phyloP scores from a whole-genome alignment of 1,140 invertebrate genomes.

The Pentalonia nigronervosa region DNA sequence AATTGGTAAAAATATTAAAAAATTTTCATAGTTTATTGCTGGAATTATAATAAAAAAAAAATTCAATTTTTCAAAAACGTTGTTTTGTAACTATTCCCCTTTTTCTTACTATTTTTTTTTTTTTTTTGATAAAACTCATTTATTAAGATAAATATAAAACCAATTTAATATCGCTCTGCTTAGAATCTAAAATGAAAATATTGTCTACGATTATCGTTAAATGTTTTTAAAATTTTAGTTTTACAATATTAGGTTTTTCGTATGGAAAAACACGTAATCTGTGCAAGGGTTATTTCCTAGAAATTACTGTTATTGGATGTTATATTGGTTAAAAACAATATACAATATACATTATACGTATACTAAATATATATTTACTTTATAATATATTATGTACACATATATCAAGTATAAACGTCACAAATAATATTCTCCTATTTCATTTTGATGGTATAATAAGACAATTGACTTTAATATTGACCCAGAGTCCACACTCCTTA shows the following conservation, averaged over 20 bases:
- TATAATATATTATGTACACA: background rate
- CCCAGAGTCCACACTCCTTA: background rate
- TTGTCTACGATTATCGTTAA: background rate
- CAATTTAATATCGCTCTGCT: background rate
- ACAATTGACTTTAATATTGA: background rate
- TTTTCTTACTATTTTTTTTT: too few relatives aligned
- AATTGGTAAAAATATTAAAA: too few relatives aligned
- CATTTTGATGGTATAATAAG: constrained; percentile 16
- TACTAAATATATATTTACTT: background rate
- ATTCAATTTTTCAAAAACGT: too few relatives aligned
- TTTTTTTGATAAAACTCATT: too few relatives aligned
- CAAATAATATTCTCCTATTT: constrained; percentile 13
- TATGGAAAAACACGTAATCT: background rate
- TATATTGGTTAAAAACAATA: background rate
- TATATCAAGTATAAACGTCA: background rate
- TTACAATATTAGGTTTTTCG: background rate
- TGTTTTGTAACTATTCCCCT: too few relatives aligned
- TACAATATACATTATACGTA: background rate
- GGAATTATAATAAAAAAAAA: too few relatives aligned
- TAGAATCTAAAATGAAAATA: background rate
- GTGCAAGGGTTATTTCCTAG: background rate
- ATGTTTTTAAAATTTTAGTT: background rate
- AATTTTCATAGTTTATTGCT: too few relatives aligned
- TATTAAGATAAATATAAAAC: too few relatives aligned
- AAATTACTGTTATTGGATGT: background rate